These are phyloP conservation scores for Machaerirhynchus nigripectus DNA, from an alignment of 2,113 vertebrate species.

Conservation along the genomic window DNA sequence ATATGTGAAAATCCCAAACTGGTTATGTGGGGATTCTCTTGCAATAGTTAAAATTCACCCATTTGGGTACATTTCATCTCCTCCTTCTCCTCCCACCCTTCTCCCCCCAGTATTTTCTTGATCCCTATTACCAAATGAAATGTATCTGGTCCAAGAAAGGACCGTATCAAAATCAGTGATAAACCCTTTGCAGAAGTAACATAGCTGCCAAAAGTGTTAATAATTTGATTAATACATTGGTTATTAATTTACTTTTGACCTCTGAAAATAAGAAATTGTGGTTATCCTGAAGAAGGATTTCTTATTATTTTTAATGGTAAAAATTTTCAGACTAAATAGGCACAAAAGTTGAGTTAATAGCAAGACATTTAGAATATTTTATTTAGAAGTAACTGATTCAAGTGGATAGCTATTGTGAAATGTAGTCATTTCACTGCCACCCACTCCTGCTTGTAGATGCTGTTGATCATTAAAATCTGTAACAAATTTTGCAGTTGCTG, in stretches of 20 bases:
- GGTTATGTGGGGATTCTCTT: background rate
- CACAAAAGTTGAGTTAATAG: background rate
- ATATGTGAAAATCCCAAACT: background rate
- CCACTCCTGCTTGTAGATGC: background rate
- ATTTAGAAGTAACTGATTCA: background rate
- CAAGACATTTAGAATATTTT: background rate
- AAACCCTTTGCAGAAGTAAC: background rate
- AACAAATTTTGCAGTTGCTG: constrained; percentile 8
- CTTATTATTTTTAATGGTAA: background rate
- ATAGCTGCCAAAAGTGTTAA: background rate
- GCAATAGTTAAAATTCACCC: background rate
- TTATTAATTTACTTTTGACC: background rate
- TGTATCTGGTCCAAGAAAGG: background rate
- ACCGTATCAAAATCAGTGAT: background rate
- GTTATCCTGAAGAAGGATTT: background rate
- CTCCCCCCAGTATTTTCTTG: background rate
- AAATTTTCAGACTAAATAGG: background rate
- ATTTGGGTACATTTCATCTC: background rate
- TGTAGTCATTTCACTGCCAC: background rate
- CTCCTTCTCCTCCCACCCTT: accelerated
- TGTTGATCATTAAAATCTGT: constrained; percentile 31
- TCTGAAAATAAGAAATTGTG: background rate
- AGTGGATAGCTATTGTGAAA: background rate
- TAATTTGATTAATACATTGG: background rate
- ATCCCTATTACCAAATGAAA: background rate